Base-by-base conservation (phyloP, 2,797 vertebrate species). In the Melanitta fusca region DNA sequence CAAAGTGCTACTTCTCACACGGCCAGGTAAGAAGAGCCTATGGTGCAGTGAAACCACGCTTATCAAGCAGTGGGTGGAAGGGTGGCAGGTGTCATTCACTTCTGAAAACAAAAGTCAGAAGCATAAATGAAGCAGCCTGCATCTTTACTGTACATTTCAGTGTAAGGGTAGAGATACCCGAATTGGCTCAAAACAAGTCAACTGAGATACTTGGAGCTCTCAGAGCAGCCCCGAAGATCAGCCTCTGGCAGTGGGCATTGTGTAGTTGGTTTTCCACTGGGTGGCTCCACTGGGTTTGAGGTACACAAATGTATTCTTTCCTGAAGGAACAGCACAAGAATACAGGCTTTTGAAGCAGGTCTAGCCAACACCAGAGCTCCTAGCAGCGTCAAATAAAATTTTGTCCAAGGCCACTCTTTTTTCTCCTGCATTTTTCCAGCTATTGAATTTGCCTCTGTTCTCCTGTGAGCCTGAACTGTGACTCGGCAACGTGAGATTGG, bases 301-400 rank as follows among this genome's bases (percentile, higher is more conserved):
- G 34, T n/a, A 69, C 1, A 1, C 27, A 45, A 85, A 88, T 11
- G 8, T 60, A 39, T 32, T 71, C 8, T 75, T 74, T 84, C 47
- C 41, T 77, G 51, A 88, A 81, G 49, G 66, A 88, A 94, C 13
- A 74, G 36, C 36, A 74, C 60, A 96, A 68, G 70, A 88, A 82
- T 27, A 89, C 27, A 80, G 51, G 38, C 68, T 91, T 75, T 54
- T 66, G 66, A 91, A 96, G 81, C 73, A 87, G 73, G 71, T 88
- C 81, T 91, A 93, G 82, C 60, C 68, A 89, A 78, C 5, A 8
- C 49, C 69, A 93, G 74, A 73, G 66, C 57, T 95, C 75, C 75
- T 80, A 96, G 85, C 79, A 96, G 43, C 61, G 56, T 85, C 81
- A 95, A 92, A 94, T 94, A 68, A 73, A 95, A 60, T 13, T 45